Conservation (phyloP, 1,140 invertebrate genomes). For the Amyelois transitella region DNA sequence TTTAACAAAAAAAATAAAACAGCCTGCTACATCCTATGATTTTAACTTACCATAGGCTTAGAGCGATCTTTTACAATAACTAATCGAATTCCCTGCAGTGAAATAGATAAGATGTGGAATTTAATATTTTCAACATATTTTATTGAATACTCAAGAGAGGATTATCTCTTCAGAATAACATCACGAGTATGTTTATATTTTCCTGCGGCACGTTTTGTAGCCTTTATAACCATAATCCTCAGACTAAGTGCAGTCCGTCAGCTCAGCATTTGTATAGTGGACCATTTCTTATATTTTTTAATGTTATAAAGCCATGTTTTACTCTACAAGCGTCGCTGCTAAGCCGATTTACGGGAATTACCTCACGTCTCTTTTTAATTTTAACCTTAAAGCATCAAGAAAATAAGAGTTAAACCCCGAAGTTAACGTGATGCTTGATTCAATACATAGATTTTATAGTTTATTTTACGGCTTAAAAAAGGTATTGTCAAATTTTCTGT, state of each 20-base stretch:
- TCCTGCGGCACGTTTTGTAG: background rate
- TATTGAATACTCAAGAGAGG: background rate
- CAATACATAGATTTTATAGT: too few relatives aligned
- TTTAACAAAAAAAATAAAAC: too few relatives aligned
- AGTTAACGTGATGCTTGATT: too few relatives aligned
- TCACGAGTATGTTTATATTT: background rate
- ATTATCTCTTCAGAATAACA: background rate
- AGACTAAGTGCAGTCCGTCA: background rate
- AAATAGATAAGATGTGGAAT: too few relatives aligned
- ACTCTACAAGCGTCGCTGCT: slow-evolving; percentile 35
- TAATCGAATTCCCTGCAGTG: too few relatives aligned
- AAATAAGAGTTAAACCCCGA: too few relatives aligned
- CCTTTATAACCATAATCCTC: background rate
- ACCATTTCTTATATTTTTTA: background rate
- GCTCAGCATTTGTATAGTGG: background rate
- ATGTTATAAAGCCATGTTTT: background rate
- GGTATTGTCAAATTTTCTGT: too few relatives aligned
- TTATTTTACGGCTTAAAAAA: too few relatives aligned
- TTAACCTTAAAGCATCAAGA: too few relatives aligned
- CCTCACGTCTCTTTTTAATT: slow-evolving; percentile 29
- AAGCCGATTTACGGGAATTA: slow-evolving; percentile 41
- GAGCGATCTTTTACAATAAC: too few relatives aligned
- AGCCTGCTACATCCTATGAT: too few relatives aligned
- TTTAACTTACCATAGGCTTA: too few relatives aligned
- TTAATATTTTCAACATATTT: background rate